phyloP scores from a whole-genome alignment of 2,797 vertebrate species.

The Apogon hyalosoma region DNA sequence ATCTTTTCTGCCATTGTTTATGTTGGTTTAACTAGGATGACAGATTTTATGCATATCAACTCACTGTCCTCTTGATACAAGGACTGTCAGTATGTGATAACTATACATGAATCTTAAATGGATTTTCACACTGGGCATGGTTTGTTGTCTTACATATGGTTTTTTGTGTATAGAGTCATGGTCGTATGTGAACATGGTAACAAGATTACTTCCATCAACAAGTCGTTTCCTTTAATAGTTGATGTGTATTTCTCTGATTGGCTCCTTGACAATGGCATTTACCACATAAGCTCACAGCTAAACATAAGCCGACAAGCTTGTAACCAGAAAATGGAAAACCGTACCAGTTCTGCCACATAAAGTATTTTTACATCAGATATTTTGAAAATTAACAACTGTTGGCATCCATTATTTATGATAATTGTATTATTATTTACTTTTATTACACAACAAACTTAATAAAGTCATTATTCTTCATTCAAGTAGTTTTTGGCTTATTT shows the following conservation, averaged over 20 bases:
- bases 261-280: constrained; percentile 44
- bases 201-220: constrained; percentile 50
- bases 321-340: constrained; percentile 30
- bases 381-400: not conserved
- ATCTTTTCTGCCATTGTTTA: constrained; percentile 11
- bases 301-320: constrained; percentile 50
- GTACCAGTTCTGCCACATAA: constrained; percentile 29
- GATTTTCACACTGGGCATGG: constrained; percentile 39
- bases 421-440: no score
- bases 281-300: constrained; percentile 42
- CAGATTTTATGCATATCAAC: constrained; percentile 27
- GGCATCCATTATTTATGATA: not conserved
- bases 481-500: no score
- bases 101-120: constrained; percentile 39
- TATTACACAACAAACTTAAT: not conserved
- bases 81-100: constrained; percentile 46
- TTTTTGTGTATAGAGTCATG: constrained; percentile 34
- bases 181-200: constrained; percentile 39
- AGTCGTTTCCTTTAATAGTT: constrained; percentile 51
- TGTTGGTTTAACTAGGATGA: constrained; percentile 31
- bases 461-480: no score
- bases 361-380: constrained; percentile 16
- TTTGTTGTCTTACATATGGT: constrained; percentile 33
- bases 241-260: constrained; percentile 41
- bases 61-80: constrained; percentile 31